Percentiles rank a stretch among this genome's conserved stretches.
Conservation (phyloP, 2,888 invertebrate genomes). For the Lumbricus terrestris region DNA sequence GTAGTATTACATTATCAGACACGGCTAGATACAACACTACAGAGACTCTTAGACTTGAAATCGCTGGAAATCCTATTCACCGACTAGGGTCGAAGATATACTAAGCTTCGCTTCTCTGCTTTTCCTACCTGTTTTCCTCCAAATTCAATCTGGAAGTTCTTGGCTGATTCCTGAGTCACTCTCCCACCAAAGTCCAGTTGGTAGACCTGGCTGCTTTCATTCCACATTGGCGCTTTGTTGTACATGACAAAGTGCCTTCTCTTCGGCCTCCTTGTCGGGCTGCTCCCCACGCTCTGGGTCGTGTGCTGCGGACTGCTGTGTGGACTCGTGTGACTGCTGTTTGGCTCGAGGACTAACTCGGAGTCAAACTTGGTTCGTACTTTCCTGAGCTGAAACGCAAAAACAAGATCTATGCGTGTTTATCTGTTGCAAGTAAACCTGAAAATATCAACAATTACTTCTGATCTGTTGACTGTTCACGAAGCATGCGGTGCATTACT, state of each 20-base stretch:
- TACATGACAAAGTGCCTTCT: constrained; percentile 68
- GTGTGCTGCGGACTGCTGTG: constrained; percentile 20
- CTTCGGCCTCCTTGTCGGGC: background rate
- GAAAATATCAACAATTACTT: background rate
- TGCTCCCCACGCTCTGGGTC: background rate
- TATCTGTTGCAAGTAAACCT: background rate
- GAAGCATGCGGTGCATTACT: background rate
- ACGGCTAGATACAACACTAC: background rate
- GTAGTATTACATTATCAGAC: background rate
- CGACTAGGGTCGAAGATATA: background rate
- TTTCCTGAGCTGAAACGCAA: constrained; percentile 4
- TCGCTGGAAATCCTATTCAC: background rate
- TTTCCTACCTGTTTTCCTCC: constrained; percentile 93
- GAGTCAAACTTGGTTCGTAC: constrained; percentile 14
- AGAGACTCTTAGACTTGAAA: background rate
- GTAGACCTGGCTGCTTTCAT: constrained; percentile 97
- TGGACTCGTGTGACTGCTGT: constrained; percentile 17
- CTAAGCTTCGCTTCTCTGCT: constrained; percentile 70
- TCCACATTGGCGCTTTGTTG: constrained; percentile 98
- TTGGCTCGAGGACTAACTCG: constrained; percentile 7
- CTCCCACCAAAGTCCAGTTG: constrained; percentile 97
- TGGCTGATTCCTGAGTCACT: constrained; percentile 98
- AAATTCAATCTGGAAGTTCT: constrained; percentile 98
- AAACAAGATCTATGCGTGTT: background rate
- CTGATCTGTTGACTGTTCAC: background rate